A percentile compares a stretch with the other conserved stretches of the same genome.
These are phyloP conservation scores for Drosophila picticornis DNA, from an alignment of 2,888 invertebrate genomes.

Conservation along the genomic window DNA sequence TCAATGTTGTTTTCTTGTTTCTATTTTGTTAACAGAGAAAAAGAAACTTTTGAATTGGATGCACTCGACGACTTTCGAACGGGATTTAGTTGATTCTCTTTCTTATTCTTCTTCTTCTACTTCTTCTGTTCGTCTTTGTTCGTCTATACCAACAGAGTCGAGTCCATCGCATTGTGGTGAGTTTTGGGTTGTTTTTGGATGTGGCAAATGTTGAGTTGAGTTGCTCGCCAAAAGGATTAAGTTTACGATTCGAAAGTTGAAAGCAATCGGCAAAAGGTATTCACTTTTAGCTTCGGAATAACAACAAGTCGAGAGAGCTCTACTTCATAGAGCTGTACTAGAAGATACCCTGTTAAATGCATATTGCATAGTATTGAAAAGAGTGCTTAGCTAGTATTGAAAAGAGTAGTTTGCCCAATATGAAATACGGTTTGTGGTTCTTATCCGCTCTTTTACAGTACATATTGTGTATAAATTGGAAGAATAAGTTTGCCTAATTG, in stretches of 20 bases:
- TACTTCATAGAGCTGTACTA: background rate
- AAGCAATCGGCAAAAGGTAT: background rate
- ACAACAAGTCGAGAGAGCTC: background rate
- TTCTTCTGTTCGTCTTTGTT: background rate
- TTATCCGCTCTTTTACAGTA: background rate
- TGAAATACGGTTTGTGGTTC: too few species aligned
- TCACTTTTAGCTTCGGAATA: background rate
- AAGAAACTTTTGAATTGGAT: conserved; percentile 66
- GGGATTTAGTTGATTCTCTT: conserved; percentile 33
- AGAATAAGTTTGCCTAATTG: background rate
- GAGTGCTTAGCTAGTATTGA: background rate
- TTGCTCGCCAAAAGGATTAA: conserved; percentile 18
- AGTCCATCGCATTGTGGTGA: conserved; percentile 1
- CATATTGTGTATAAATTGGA: background rate
- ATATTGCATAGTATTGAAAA: background rate
- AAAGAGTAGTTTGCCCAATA: too few species aligned
- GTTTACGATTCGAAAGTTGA: background rate
- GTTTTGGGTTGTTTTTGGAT: conserved; percentile 3
- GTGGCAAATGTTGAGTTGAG: conserved; percentile 13
- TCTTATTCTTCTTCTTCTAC: conserved; percentile 12
- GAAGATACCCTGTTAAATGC: background rate
- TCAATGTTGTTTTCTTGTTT: conserved; percentile 41
- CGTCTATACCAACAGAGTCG: background rate
- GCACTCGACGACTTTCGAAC: conserved; percentile 55
- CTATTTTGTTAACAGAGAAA: conserved; percentile 20